Base-by-base conservation (phyloP, 2,888 invertebrate genomes). In the Heliconius aoede region DNA sequence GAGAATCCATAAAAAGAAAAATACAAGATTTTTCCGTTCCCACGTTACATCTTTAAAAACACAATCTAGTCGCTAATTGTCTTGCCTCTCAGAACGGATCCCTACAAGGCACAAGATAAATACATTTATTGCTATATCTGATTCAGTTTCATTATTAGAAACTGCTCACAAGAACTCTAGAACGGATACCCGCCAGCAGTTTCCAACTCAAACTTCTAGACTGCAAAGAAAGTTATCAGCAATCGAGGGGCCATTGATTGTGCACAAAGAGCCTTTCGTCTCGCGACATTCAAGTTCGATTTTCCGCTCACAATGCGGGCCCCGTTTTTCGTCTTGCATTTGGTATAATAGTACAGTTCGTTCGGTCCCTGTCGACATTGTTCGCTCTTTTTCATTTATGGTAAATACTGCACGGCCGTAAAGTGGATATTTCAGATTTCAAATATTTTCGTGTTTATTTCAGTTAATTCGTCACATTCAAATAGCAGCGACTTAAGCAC, bases 181-280 rank as follows among this genome's bases (percentile, higher is more conserved):
- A 88, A 87, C 85, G 85, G 86, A 86, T 86, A 85, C 85, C 84
- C 84, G 84, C 84, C 84, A 85, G 85, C 86, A 86, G 84, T 85
- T 85, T 81, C 84, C 80, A 91, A 89, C 88, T 90, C 84, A 86
- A 91, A 90, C 88, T 90, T 89, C 83, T 83, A 86, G 86, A 87
- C 88, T 84, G 88, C 86, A 90, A 91, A 90, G 90, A 91, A 93
- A 93, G 90, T 91, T 92, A 91, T 90, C 90, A 90, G 91, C 91
- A 92, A 92, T 93, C 91, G 91, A 89, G 90, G 87, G 86, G 86
- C 90, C 90, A 93, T 92, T 93, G 93, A 93, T 92, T 90, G 91
- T 85, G 88, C 90, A 91, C 93, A 93, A 93, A 91, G 91, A 88
- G 86, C 86, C 86, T 91, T 90, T 89, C 90, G 89, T 89, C 88